These are phyloP conservation scores for Glandiceps talaboti DNA, from an alignment of 53 echinoderm and acorn worm genomes.

Conservation along the genomic window DNA sequence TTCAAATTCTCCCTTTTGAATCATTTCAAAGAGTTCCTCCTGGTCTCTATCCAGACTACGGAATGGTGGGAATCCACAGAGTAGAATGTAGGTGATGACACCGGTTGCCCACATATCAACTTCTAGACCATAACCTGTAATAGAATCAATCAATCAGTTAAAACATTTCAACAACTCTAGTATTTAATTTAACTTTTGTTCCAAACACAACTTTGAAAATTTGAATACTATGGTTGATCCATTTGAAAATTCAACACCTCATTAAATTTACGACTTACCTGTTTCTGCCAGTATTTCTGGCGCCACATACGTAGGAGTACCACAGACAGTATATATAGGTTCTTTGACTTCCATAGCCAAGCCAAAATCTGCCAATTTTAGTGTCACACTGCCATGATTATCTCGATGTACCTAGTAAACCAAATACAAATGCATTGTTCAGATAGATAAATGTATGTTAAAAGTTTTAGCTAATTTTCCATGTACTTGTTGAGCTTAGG, in stretches of 20 bases:
- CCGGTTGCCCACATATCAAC: conserved; percentile 99
- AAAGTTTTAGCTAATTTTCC: too few species aligned
- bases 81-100: conserved; percentile 88
- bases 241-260: too few species aligned
- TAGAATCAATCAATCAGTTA: too few species aligned
- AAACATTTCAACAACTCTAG: too few species aligned
- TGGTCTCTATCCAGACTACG: conserved; percentile 82
- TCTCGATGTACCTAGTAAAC: conserved; percentile 67
- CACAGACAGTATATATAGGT: conserved; percentile 93
- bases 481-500: too few species aligned
- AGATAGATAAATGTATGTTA: too few species aligned
- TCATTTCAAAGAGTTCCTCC: conserved; percentile 90
- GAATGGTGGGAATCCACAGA: conserved; percentile 97
- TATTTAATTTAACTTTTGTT: too few species aligned
- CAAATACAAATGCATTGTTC: too few species aligned
- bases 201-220: too few species aligned
- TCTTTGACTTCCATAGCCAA: conserved; percentile 90
- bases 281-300: conserved; percentile 97
- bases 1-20: conserved; percentile 81
- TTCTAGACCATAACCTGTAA: conserved; percentile 85
- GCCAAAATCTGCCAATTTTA: conserved; percentile 96
- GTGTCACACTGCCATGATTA: conserved; percentile 46
- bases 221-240: too few species aligned
- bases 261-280: too few species aligned
- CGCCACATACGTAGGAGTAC: conserved; percentile 95